phyloP scores from a whole-genome alignment of 2,888 invertebrate species.

The Arenicola marina region DNA sequence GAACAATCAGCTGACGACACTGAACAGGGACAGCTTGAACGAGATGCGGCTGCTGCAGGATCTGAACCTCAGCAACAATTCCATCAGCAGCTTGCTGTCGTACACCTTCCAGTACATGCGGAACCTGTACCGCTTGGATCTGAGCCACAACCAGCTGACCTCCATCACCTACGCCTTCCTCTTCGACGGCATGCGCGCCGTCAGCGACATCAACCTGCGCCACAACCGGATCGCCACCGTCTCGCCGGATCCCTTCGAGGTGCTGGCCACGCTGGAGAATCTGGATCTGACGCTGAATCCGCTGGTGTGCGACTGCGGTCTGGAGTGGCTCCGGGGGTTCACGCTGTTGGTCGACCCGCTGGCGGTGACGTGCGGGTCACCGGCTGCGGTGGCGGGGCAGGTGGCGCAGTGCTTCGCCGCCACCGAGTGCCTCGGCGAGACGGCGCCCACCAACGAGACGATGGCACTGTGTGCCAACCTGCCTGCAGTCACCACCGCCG shows the following conservation, averaged over 20 bases:
- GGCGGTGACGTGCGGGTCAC: not conserved
- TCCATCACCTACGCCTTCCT: not conserved
- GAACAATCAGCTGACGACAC: not conserved
- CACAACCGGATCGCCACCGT: constrained; percentile 9
- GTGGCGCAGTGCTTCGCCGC: not conserved
- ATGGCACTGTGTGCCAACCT: not conserved
- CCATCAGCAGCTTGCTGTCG: not conserved
- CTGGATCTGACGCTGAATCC: constrained; percentile 9
- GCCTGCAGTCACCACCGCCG: not conserved
- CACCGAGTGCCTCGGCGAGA: not conserved
- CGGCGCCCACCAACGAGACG: not conserved
- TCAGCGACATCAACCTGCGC: constrained; percentile 8
- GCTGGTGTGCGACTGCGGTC: constrained; percentile 10
- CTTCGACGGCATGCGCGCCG: not conserved
- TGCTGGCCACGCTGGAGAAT: not conserved
- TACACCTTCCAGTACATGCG: constrained; percentile 3
- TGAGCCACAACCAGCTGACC: constrained; percentile 10
- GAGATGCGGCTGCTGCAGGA: constrained; percentile 6
- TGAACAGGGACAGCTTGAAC: constrained; percentile 11
- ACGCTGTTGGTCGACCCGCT: not conserved
- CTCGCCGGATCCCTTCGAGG: not conserved
- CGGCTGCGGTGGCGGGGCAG: not conserved
- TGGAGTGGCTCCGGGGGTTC: constrained; percentile 13
- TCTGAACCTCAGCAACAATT: constrained; percentile 9
- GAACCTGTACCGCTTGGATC: constrained; percentile 3